Evolutionary conservation across 2,113 vertebrate species (phyloP).

Genomic region (Micronycteris hirsuta): DNA sequence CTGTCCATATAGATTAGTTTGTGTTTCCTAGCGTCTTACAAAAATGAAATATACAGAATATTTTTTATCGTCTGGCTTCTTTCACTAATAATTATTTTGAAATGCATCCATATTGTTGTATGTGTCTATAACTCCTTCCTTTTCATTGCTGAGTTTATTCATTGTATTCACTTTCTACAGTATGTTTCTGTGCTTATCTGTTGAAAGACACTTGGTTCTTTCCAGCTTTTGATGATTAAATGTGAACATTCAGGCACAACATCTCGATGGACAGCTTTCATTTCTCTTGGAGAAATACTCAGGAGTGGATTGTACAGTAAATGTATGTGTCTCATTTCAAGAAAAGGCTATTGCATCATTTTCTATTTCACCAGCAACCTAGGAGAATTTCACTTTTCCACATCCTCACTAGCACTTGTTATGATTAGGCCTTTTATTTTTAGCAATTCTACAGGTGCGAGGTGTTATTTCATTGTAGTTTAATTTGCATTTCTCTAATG

Average conservation of each 20-base stretch:
- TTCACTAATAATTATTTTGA: neutral
- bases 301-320: neutral
- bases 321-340: neutral
- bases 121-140: neutral
- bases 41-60: neutral
- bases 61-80: neutral
- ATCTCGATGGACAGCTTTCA: neutral
- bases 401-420: neutral
- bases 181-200: neutral
- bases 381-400: neutral
- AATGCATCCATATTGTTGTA: neutral
- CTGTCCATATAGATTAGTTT: neutral
- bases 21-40: neutral
- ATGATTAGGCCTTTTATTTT: neutral
- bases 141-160: neutral
- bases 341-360: neutral
- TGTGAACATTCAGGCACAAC: neutral
- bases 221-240: neutral
- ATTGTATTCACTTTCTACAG: neutral
- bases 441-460: neutral
- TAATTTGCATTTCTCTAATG: neutral
- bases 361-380: neutral
- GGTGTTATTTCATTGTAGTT: neutral
- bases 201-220: neutral
- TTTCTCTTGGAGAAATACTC: neutral